Base-by-base conservation (phyloP, 2,797 vertebrate genomes). In the Benthosema pterotum region DNA sequence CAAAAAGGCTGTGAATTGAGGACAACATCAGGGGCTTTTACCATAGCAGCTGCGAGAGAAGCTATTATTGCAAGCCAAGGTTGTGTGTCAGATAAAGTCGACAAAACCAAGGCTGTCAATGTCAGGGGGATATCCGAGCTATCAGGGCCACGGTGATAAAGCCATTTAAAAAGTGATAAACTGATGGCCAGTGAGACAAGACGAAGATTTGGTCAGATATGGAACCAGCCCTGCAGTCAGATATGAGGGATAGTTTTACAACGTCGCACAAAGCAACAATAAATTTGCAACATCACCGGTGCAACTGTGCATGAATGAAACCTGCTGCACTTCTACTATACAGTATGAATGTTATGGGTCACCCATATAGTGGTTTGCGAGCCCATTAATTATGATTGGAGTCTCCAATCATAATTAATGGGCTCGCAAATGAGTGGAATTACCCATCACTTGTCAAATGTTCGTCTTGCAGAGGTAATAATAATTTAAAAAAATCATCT, bases 11-110 rank as follows among this genome's bases (percentile, higher is more conserved):
- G 22, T 3, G 5, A 1, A 25, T 5, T 25, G 5, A 25, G 5
- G 22, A 22, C 19, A 22, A 22, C 19, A 25, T 16, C n/a, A 38
- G 25, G 9, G 5, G 0, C 3, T n/a, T 57, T 28, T 13, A 5
- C 5, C 52, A 42, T 22, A 46, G 28, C 17, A 38, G 3, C 43
- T n/a, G 54, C 0, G 42, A 50, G 11, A 46, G 15, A 5, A 16
- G 18, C 15, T 46, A 2, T 60, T 45, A 83, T 83, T 72, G 32
- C 14, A 47, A 28, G 38, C 70, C 86, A 89, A 89, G 87, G 89
- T 55, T 75, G 68, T 0, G 3, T 15, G 46, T 2, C 12, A 59
- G 71, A 84, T 87, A 85, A 77, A 67, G 55, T 4, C 2, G n/a
- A 72, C n/a, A 54, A 7, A n/a, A 16, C 3, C 8, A 11, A 13